phyloP scores from a whole-genome alignment of 30 jellyfish, hydroid and myxozoan species.

The Clytia hemisphaerica region DNA sequence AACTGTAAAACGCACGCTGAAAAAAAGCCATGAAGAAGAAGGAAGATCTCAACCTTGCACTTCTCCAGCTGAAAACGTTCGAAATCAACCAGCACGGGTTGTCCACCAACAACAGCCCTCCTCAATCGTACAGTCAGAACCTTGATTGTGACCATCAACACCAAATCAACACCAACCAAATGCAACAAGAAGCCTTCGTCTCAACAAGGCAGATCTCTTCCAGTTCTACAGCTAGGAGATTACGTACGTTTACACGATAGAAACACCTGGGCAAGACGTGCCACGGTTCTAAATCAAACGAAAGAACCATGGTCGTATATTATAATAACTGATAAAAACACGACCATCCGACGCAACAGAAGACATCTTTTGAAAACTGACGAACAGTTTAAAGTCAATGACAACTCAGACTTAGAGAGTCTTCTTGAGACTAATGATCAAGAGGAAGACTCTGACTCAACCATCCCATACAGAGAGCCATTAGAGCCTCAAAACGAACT shows the following conservation, averaged over 20 bases:
- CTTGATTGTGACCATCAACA: neutral
- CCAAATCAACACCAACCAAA: neutral
- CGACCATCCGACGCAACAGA: conserved; percentile 14
- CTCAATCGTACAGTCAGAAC: neutral
- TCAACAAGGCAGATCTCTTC: neutral
- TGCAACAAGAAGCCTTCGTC: neutral
- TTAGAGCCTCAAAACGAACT: no score
- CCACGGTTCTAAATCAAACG: neutral
- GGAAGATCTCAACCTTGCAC: conserved; percentile 1
- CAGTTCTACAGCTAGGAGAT: conserved; percentile 15
- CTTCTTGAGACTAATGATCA: no score
- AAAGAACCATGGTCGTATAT: conserved; percentile 3
- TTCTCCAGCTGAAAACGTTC: neutral
- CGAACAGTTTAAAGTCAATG: conserved; percentile 3
- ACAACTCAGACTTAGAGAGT: no score
- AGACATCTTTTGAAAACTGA: conserved; percentile 11
- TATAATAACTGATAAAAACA: conserved; percentile 14
- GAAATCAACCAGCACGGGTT: neutral
- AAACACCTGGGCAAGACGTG: conserved; percentile 21
- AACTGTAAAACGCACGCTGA: conserved; percentile 14
- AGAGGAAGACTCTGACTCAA: no score
- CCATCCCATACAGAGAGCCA: no score
- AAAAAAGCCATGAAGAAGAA: neutral
- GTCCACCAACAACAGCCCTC: neutral
- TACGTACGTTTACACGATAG: conserved; percentile 19